Conservation (phyloP, 2,113 vertebrate species). For the Poeciliopsis retropinna region DNA sequence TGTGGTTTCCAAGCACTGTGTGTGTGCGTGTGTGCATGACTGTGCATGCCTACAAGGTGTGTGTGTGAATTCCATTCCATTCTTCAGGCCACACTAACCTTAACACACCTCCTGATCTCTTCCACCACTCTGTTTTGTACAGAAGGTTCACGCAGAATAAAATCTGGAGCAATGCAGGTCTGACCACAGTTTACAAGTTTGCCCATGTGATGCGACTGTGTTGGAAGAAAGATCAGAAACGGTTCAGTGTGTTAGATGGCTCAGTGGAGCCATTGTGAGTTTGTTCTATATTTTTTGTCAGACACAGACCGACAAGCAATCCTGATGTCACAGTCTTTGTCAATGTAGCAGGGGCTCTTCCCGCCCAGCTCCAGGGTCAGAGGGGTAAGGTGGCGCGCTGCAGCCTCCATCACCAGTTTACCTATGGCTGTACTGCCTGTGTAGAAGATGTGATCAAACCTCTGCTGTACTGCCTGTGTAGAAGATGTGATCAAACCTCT, state of each 20-base stretch:
- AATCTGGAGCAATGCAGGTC: conserved; percentile 92
- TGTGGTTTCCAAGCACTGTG: too few relatives aligned
- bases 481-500: conserved; percentile 91
- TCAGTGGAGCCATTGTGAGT: not conserved
- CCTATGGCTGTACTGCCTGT: conserved; percentile 85
- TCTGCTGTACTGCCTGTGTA: conserved; percentile 86
- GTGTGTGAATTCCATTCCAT: not conserved
- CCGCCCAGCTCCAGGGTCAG: conserved; percentile 94
- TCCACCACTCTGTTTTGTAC: conserved; percentile 83
- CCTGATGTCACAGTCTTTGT: conserved; percentile 86
- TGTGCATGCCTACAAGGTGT: too few relatives aligned
- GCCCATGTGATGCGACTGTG: conserved; percentile 90
- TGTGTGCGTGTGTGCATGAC: too few relatives aligned
- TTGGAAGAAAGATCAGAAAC: not conserved
- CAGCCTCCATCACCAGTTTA: conserved; percentile 88
- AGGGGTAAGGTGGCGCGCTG: conserved; percentile 88
- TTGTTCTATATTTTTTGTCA: too few relatives aligned
- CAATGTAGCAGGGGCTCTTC: conserved; percentile 93
- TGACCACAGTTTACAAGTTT: conserved; percentile 92
- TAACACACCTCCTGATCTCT: conserved; percentile 81
- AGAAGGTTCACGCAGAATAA: conserved; percentile 87
- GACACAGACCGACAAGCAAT: conserved; percentile 79
- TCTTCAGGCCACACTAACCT: conserved; percentile 64
- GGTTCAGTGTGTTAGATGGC: not conserved
- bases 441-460: conserved; percentile 92